Evolutionary conservation across 2,888 invertebrate species (phyloP).

Genomic region (Lingula anatina): DNA sequence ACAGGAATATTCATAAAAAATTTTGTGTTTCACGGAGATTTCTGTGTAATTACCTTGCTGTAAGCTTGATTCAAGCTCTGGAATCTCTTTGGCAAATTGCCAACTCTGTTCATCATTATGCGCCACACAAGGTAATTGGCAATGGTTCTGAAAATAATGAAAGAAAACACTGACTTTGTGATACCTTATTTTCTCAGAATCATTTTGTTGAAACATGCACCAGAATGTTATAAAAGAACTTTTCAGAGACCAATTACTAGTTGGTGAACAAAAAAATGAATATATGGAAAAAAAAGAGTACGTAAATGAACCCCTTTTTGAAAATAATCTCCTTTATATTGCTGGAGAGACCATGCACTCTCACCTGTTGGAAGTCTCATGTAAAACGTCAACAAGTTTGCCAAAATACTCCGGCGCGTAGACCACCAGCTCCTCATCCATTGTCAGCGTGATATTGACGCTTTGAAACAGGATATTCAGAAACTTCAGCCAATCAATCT

Average conservation of each 20-base stretch:
- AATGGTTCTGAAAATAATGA: constrained; percentile 57
- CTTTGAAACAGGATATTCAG: constrained; percentile 74
- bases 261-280: too few relatives aligned
- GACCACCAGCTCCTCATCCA: constrained; percentile 75
- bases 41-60: constrained; percentile 41
- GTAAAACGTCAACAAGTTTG: constrained; percentile 71
- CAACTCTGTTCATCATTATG: constrained; percentile 68
- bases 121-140: constrained; percentile 78
- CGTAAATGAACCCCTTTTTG: constrained; percentile 13
- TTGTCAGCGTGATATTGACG: constrained; percentile 62
- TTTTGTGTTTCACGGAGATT: too few relatives aligned
- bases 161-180: too few relatives aligned
- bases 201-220: too few relatives aligned
- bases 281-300: constrained; percentile 24
- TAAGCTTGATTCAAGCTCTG: constrained; percentile 80
- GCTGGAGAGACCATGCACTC: too few relatives aligned
- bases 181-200: too few relatives aligned
- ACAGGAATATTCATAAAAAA: too few relatives aligned
- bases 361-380: constrained; percentile 66
- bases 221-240: too few relatives aligned
- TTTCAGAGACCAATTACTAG: too few relatives aligned
- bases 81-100: constrained; percentile 81
- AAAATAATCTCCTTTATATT: too few relatives aligned
- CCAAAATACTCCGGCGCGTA: constrained; percentile 82
- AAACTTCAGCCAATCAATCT: constrained; percentile 78